phyloP scores from a whole-genome alignment of 2,797 vertebrate species.

The Phoxinus dragarum region DNA sequence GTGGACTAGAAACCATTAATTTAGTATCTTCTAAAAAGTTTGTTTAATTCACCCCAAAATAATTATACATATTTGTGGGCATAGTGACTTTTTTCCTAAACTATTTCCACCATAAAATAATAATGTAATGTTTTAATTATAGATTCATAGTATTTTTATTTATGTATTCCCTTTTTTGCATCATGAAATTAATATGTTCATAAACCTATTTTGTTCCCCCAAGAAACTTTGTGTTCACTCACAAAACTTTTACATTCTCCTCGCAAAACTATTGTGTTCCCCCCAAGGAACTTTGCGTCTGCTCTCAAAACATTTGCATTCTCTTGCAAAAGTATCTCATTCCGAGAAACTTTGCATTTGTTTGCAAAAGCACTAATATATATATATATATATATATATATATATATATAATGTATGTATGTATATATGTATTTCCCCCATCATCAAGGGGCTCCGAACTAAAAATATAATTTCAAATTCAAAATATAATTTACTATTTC shows the following conservation, averaged over 20 bases:
- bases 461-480: not conserved
- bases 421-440: no score
- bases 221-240: not conserved
- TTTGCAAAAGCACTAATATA: not conserved
- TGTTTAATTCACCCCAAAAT: not conserved
- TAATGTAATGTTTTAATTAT: not conserved
- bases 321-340: not conserved
- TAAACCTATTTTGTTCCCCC: not conserved
- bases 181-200: not conserved
- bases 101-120: not conserved
- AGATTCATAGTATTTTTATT: not conserved
- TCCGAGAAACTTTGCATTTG: not conserved
- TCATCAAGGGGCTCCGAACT: not conserved
- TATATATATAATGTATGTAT: no score
- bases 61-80: not conserved
- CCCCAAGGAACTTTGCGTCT: not conserved
- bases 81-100: not conserved
- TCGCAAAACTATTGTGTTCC: not conserved
- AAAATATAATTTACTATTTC: not conserved
- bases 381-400: no score
- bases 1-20: conserved; percentile 20
- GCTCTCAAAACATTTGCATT: not conserved
- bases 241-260: not conserved
- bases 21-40: not conserved
- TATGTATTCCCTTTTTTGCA: not conserved